These are phyloP conservation scores for Lota lota DNA, from an alignment of 2,113 vertebrate species.

Conservation along the genomic window DNA sequence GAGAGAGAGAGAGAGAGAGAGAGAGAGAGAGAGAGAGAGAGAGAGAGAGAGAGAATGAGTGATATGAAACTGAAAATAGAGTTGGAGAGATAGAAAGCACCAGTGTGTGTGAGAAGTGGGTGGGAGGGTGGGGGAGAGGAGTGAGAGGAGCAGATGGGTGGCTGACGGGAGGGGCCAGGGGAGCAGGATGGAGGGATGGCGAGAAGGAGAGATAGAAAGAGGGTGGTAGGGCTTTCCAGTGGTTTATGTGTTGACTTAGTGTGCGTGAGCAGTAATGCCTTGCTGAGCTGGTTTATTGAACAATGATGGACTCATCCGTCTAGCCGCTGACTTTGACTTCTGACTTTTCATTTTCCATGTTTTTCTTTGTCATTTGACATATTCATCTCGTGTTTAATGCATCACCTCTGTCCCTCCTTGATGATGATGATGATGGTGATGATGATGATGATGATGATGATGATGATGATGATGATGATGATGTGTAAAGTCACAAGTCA, in stretches of 20 bases:
- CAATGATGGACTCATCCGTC: conserved; percentile 2
- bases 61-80: not conserved
- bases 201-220: conserved; percentile 28
- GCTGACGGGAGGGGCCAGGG: conserved; percentile 14
- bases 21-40: not conserved
- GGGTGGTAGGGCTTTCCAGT: conserved; percentile 21
- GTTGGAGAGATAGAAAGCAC: too few relatives aligned
- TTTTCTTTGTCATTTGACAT: too few relatives aligned
- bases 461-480: too few relatives aligned
- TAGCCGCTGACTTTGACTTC: too few relatives aligned
- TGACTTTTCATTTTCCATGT: not conserved
- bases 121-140: conserved; percentile 6
- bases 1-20: not conserved
- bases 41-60: not conserved
- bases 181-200: conserved; percentile 1
- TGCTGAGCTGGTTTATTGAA: conserved; percentile 14
- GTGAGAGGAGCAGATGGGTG: conserved; percentile 44
- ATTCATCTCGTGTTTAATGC: too few relatives aligned
- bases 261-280: conserved; percentile 21
- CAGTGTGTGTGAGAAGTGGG: not conserved
- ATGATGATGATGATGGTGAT: too few relatives aligned
- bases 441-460: too few relatives aligned
- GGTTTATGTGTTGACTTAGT: conserved; percentile 56
- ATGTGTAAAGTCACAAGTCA: too few relatives aligned
- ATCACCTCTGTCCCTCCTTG: too few relatives aligned